Evolutionary conservation across 2,113 vertebrate species (phyloP).

Genomic region (Seriola rivoliana): DNA sequence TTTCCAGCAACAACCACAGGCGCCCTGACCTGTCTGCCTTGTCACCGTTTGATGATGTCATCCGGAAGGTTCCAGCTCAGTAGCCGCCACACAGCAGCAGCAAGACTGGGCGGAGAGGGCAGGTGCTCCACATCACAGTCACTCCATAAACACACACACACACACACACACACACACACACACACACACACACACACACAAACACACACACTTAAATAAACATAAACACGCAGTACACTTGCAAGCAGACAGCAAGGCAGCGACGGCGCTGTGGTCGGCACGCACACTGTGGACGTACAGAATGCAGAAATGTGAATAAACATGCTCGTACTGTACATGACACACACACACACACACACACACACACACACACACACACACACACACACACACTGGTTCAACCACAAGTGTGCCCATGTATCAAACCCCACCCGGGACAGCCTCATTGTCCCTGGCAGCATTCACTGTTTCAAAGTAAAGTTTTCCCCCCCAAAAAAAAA

Average conservation of each 20-base stretch:
- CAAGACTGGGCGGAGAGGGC: conserved; percentile 54
- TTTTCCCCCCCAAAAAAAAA: conserved; percentile 51
- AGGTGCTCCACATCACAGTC: conserved; percentile 74
- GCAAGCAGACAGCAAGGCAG: conserved; percentile 57
- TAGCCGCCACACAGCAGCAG: conserved; percentile 52
- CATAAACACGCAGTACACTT: conserved; percentile 57
- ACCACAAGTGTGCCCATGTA: conserved; percentile 67
- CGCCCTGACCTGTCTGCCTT: conserved; percentile 73
- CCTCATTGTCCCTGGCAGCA: conserved; percentile 73
- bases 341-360: conserved; percentile 18
- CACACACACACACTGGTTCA: conserved; percentile 38
- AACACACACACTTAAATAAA: conserved; percentile 39
- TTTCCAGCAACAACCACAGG: conserved; percentile 70
- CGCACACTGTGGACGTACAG: conserved; percentile 47
- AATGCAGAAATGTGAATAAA: conserved; percentile 68
- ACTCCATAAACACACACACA: conserved; percentile 40
- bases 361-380: conserved; percentile 28
- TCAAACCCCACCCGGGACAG: conserved; percentile 65
- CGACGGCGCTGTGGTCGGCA: conserved; percentile 45
- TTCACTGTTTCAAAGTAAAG: conserved; percentile 61
- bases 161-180: neutral
- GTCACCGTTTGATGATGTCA: conserved; percentile 81
- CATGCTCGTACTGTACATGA: conserved; percentile 45
- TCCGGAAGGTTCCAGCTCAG: conserved; percentile 70
- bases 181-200: conserved; percentile 42